Base-by-base conservation (phyloP, 2,888 invertebrate species). In the Stictocephala bisonia region DNA sequence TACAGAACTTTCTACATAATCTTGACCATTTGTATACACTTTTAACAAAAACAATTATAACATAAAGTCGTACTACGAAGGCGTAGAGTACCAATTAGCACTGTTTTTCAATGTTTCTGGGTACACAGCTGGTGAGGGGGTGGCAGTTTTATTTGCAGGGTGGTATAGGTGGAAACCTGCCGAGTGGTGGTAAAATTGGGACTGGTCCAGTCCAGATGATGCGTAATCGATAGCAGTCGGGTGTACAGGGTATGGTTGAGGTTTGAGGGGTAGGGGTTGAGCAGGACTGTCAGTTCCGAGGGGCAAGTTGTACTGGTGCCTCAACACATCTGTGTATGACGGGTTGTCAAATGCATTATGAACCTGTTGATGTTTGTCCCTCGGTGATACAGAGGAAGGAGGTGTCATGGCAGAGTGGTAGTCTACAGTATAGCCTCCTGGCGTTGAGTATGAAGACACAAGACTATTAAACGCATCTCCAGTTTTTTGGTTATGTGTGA, bases 381-480 rank as follows among this genome's bases (percentile, higher is more conserved):
- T 88, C 0, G 97, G 97, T 3, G 97, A 97, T 1, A 97, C 97
- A 2, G 97, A 97, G n/a, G 96, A 95, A 67, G 97, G 97, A 68
- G 97, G 97, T 3, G 97, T 97, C 94, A 97, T 97, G 58, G 95
- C 95, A 44, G 95, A 93, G 83, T 96, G 96, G 81, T 95, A 95
- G 81, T 94, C 94, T n/a, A 88, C 86, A 44, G 90, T 89, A 79
- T 90, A 90, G 56, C 86, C 85, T 74, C 86, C 84, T 3, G 84
- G 82, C n/a, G 84, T 82, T 1, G 85, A 81, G 75, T 88, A 89
- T 0, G 87, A 86, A 9, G 88, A 87, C 11, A 88, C 88, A 51
- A 88, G 83, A 82, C 88, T 85, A 81, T 88, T 85, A 81, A 88
- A 87, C 79, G 90, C 87, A 76, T 88, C 80, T 2, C 85, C 84